These are phyloP conservation scores for Melinaea marsaeus DNA, from an alignment of 2,888 invertebrate species.

Conservation along the genomic window DNA sequence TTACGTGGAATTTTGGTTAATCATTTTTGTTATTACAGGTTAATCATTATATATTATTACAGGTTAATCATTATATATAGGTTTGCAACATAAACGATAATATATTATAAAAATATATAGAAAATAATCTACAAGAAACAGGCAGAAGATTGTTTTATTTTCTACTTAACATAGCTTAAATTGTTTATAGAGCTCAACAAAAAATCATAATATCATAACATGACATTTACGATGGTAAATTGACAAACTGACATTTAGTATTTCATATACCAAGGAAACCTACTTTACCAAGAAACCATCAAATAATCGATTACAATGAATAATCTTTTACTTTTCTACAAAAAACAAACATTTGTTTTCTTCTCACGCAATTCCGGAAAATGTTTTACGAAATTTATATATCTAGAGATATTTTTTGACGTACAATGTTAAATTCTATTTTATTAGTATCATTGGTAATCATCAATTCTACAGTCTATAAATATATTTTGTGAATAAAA, in stretches of 20 bases:
- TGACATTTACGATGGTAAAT: slow-evolving; percentile 56
- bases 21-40: too few species aligned
- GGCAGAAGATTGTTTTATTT: slow-evolving; percentile 1
- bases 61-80: too few species aligned
- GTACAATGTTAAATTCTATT: slow-evolving; percentile 20
- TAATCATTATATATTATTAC: too few species aligned
- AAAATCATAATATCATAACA: slow-evolving; percentile 30
- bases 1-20: too few species aligned
- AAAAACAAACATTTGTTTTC: slow-evolving; percentile 44
- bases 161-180: not conserved
- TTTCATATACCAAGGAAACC: slow-evolving; percentile 36
- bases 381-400: slow-evolving; percentile 32
- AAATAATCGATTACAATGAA: slow-evolving; percentile 54
- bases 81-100: too few species aligned
- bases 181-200: too few species aligned
- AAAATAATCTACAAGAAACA: not conserved
- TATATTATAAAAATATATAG: too few species aligned
- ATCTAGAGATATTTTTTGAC: slow-evolving; percentile 25
- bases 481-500: too few species aligned
- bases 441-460: not conserved
- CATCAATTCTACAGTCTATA: too few species aligned
- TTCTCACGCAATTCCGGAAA: slow-evolving; percentile 49
- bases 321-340: slow-evolving; percentile 60
- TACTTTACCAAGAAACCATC: slow-evolving; percentile 37
- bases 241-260: slow-evolving; percentile 60